phyloP scores from a whole-genome alignment of 2,797 vertebrate species.

The Hippoglossus hippoglossus region DNA sequence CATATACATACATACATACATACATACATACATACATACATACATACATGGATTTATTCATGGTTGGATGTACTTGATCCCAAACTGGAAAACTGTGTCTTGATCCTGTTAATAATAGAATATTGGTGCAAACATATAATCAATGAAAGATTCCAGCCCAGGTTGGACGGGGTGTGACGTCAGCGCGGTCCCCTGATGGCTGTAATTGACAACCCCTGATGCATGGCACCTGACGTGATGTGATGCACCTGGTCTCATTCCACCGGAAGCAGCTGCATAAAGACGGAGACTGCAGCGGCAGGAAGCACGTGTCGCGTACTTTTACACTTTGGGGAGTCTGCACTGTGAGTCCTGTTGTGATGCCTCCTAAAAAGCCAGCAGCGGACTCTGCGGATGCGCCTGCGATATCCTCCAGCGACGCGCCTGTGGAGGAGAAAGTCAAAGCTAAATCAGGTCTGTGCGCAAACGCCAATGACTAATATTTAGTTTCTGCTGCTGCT shows the following conservation, averaged over 20 bases:
- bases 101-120: no score
- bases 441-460: constrained; percentile 59
- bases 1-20: no score
- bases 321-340: neutral
- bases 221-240: constrained; percentile 47
- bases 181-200: no score
- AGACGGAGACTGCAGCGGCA: neutral
- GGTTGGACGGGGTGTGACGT: no score
- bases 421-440: neutral
- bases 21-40: no score
- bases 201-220: constrained; percentile 13
- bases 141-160: no score
- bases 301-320: accelerated
- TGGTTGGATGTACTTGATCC: no score
- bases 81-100: no score
- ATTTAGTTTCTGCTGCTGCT: neutral
- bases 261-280: constrained; percentile 46
- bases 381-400: neutral
- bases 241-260: constrained; percentile 34
- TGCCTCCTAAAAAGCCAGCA: constrained; percentile 78
- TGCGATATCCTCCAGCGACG: neutral
- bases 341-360: neutral
- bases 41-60: no score
- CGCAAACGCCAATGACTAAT: neutral
- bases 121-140: no score